Conservation (phyloP, 2,113 vertebrate genomes). For the Atherinomorus stipes region DNA sequence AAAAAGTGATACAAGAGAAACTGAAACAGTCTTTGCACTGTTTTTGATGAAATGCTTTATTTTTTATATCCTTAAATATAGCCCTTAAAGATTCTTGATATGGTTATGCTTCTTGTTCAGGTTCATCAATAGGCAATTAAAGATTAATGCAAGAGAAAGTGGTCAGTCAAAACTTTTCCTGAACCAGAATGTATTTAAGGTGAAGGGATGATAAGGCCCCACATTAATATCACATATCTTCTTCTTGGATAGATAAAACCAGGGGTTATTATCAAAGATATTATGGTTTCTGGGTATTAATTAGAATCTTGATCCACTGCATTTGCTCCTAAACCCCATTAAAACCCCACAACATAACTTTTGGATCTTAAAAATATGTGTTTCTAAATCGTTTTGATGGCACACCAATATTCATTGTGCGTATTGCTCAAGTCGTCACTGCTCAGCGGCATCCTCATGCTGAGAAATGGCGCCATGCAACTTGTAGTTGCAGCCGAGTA, state of each 20-base stretch:
- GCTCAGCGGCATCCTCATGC: too few species aligned
- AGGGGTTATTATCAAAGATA: slow-evolving; percentile 3
- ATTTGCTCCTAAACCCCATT: too few species aligned
- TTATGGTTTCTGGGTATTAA: slow-evolving; percentile 11
- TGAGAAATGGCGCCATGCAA: too few species aligned
- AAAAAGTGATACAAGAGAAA: neutral
- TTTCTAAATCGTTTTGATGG: too few species aligned
- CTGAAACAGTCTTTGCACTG: neutral
- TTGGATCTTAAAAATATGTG: too few species aligned
- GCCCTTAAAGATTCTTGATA: neutral
- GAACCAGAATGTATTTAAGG: neutral
- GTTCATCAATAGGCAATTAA: neutral
- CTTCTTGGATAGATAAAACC: slow-evolving; percentile 17
- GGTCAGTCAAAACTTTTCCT: too few species aligned
- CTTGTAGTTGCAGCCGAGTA: too few species aligned
- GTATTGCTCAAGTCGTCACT: too few species aligned
- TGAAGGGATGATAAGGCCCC: slow-evolving; percentile 4
- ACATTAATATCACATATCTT: neutral
- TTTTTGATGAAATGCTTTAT: neutral
- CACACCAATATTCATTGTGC: too few species aligned
- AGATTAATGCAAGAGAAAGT: neutral
- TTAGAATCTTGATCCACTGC: neutral
- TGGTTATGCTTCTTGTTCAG: neutral
- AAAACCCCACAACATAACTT: too few species aligned
- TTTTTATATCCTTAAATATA: neutral